A percentile compares a stretch with the other conserved stretches of the same genome.
phyloP scores from a whole-genome alignment of 2,113 vertebrate genomes.

The Indicator indicator region DNA sequence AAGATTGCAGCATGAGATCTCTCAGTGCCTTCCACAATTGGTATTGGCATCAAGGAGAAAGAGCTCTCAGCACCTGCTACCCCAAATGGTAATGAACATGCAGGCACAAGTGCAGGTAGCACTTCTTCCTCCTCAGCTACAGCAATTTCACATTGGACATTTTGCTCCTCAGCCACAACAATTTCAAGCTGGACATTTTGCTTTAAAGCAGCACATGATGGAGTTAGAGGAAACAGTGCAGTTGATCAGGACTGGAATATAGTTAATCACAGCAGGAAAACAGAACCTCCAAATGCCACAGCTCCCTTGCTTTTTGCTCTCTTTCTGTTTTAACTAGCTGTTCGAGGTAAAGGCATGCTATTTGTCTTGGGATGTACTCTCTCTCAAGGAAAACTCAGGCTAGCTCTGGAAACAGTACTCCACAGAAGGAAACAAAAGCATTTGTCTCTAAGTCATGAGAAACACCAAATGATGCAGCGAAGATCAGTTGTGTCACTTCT shows the following conservation, averaged over 20 bases:
- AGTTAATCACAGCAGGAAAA: neutral
- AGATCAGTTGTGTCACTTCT: conserved; percentile 40
- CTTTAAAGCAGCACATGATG: neutral
- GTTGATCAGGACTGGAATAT: neutral
- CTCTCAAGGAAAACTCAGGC: conserved; percentile 16
- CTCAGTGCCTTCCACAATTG: neutral
- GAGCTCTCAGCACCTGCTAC: conserved; percentile 51
- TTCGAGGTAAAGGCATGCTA: neutral
- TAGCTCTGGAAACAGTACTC: conserved; percentile 22
- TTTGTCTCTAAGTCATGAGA: conserved; percentile 61
- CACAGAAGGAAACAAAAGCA: conserved; percentile 36
- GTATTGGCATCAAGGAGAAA: neutral
- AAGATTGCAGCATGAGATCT: neutral
- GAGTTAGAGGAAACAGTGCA: neutral
- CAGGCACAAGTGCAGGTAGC: rapidly evolving
- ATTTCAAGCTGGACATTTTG: neutral
- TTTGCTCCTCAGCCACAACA: neutral
- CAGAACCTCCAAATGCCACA: neutral
- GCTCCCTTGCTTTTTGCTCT: neutral
- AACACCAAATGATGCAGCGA: conserved; percentile 57
- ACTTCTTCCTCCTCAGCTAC: neutral
- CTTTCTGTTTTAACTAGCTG: conserved; percentile 1
- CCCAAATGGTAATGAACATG: conserved; percentile 11
- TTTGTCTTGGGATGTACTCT: neutral
- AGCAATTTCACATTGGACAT: neutral